Evolutionary conservation across 1,140 invertebrate genomes (phyloP).

Genomic region (Eubasilissa regina): DNA sequence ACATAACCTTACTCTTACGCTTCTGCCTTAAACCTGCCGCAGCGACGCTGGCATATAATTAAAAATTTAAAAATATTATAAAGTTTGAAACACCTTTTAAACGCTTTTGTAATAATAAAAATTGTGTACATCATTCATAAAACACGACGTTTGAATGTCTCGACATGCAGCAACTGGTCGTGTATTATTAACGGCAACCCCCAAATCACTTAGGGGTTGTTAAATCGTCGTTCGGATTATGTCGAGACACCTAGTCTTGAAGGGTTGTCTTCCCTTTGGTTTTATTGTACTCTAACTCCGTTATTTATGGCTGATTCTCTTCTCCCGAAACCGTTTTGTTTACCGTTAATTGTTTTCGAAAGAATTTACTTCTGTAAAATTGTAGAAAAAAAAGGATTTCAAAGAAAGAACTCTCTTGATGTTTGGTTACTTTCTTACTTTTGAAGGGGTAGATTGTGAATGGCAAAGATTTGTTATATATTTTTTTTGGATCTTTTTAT

Average conservation of each 20-base stretch:
- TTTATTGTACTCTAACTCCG: background rate
- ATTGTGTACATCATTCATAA: background rate
- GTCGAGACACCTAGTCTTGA: background rate
- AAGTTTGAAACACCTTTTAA: too few relatives aligned
- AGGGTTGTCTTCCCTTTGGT: background rate
- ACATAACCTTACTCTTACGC: too few relatives aligned
- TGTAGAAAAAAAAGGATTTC: too few relatives aligned
- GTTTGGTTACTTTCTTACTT: too few relatives aligned
- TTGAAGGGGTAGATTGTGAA: too few relatives aligned
- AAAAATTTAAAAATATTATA: too few relatives aligned
- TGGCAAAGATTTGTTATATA: too few relatives aligned
- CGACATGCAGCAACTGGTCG: background rate
- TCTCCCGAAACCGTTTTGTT: background rate
- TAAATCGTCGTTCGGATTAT: constrained; percentile 12
- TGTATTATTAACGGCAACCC: background rate
- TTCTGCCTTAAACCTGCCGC: too few relatives aligned
- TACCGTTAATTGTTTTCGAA: background rate
- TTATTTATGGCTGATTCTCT: constrained; percentile 10
- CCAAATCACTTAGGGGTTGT: constrained; percentile 9
- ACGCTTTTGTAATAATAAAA: background rate
- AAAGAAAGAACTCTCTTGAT: too few relatives aligned
- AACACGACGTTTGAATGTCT: background rate
- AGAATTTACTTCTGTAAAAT: too few relatives aligned
- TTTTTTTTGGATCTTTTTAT: too few relatives aligned
- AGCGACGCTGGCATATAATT: too few relatives aligned